Evolutionary conservation across 2,888 invertebrate genomes (phyloP).

Genomic region (Baccha elongata): DNA sequence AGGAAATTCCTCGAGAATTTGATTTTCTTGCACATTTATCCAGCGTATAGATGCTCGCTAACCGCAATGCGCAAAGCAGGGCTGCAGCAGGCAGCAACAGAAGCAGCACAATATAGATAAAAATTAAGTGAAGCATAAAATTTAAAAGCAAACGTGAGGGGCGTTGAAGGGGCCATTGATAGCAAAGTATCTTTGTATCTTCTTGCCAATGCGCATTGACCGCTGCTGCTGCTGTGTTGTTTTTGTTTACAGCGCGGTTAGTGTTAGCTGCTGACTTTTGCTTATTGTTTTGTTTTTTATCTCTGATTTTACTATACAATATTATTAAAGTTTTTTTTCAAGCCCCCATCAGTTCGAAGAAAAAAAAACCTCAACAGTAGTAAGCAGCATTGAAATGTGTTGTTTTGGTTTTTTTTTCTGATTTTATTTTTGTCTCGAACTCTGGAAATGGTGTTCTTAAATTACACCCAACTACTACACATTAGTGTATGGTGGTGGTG

Average conservation of each 20-base stretch:
- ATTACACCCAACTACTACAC: constrained; percentile 61
- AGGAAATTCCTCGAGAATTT: constrained; percentile 55
- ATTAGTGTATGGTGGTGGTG: constrained; percentile 44
- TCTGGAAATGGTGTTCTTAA: constrained; percentile 67
- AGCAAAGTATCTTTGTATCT: constrained; percentile 54
- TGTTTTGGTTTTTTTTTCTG: not conserved
- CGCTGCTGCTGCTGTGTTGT: constrained; percentile 40
- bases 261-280: constrained; percentile 17
- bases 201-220: constrained; percentile 56
- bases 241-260: not conserved
- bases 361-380: constrained; percentile 41
- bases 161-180: not conserved
- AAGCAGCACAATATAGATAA: constrained; percentile 54
- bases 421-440: constrained; percentile 28
- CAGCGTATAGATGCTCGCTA: not conserved
- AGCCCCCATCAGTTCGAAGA: constrained; percentile 17
- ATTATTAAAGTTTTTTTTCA: constrained; percentile 41
- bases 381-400: constrained; percentile 49
- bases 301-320: constrained; percentile 60
- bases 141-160: constrained; percentile 15
- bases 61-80: constrained; percentile 33
- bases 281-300: constrained; percentile 58
- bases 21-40: constrained; percentile 46
- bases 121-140: constrained; percentile 73
- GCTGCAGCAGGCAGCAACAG: not conserved